Evolutionary conservation across 2,113 vertebrate species (phyloP).

Genomic region (Serranochromis macrocephalus): DNA sequence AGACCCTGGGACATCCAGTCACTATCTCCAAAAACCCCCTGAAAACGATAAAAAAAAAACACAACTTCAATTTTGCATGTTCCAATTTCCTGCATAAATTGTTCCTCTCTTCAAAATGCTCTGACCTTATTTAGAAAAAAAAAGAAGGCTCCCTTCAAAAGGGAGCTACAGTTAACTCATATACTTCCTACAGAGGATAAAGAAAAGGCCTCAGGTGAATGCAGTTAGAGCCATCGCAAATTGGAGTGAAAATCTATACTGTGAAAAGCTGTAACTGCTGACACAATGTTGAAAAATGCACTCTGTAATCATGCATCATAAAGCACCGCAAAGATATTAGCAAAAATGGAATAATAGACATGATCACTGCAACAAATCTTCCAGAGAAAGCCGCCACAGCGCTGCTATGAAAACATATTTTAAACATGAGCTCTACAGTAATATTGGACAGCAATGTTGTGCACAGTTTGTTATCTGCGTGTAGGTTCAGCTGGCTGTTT

Average conservation of each 20-base stretch:
- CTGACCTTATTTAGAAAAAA: neutral
- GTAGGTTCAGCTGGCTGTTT: constrained; percentile 2
- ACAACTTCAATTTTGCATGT: neutral
- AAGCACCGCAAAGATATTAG: neutral
- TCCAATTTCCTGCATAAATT: neutral
- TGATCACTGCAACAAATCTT: neutral
- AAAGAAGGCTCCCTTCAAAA: neutral
- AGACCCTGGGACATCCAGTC: neutral
- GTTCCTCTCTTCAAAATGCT: neutral
- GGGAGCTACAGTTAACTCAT: neutral
- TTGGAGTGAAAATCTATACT: neutral
- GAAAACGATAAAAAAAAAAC: neutral
- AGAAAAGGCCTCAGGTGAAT: neutral
- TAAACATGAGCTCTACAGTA: neutral
- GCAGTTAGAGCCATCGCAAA: neutral
- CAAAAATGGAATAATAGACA: neutral
- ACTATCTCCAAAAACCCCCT: rapidly evolving
- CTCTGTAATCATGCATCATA: neutral
- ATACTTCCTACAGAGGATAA: neutral
- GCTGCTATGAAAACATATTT: neutral
- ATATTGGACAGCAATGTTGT: neutral
- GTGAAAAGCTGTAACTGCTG: neutral
- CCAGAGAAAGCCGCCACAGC: neutral
- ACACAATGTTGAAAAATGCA: neutral
- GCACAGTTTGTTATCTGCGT: neutral